Conservation (phyloP, 1,140 invertebrate genomes). For the Drosophila bocki region DNA sequence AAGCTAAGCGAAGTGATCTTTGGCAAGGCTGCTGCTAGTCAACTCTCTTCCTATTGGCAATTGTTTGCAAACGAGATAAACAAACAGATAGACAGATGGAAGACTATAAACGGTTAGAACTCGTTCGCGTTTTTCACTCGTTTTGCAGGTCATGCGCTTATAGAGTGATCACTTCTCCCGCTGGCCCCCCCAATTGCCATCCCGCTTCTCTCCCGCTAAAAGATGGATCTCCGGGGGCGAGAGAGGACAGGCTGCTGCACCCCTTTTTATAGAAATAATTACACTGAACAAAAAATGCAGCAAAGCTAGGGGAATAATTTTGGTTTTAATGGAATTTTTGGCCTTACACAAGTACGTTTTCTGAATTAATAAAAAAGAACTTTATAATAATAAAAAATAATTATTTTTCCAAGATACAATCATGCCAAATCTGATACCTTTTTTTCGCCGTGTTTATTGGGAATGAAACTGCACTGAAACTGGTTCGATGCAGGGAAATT, state of each 20-base stretch:
- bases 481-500: conserved; percentile 75
- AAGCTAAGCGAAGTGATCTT: conserved; percentile 10
- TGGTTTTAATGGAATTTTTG: not conserved
- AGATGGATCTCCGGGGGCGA: conserved; percentile 10
- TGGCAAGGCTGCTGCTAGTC: conserved; percentile 33
- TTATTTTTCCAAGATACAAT: not conserved
- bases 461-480: conserved; percentile 60
- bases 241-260: conserved; percentile 21
- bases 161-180: conserved; percentile 58
- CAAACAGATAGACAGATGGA: conserved; percentile 54
- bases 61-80: conserved; percentile 49
- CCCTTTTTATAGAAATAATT: conserved; percentile 16
- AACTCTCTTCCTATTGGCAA: conserved; percentile 29
- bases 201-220: not conserved
- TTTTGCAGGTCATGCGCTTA: conserved; percentile 63
- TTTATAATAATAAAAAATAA: not conserved
- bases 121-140: conserved; percentile 32
- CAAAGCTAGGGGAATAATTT: not conserved
- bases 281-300: conserved; percentile 2
- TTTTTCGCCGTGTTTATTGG: conserved; percentile 17
- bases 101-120: conserved; percentile 70
- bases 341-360: not conserved
- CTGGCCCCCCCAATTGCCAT: conserved; percentile 6
- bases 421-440: not conserved
- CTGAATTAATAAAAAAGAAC: not conserved